Conservation (phyloP, 2,797 vertebrate genomes). For the Uromys caudimaculatus region DNA sequence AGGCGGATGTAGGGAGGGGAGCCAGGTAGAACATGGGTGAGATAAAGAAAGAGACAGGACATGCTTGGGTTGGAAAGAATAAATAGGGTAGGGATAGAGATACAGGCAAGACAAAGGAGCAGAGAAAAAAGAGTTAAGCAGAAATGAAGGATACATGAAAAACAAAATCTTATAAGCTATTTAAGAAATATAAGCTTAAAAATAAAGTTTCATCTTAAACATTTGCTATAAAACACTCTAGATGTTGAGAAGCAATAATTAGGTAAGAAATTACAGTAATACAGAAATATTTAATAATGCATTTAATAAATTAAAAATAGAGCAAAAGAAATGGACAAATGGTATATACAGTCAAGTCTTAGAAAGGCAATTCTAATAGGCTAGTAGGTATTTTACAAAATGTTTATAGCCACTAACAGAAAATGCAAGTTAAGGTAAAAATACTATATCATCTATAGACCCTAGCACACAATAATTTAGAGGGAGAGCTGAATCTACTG, state of each 20-base stretch:
- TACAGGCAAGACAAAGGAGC: not conserved
- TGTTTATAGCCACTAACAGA: not conserved
- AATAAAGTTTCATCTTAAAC: not conserved
- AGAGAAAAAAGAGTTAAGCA: not conserved
- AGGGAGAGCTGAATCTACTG: not conserved
- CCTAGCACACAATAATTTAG: not conserved
- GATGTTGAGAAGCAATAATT: not conserved
- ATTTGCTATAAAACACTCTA: not conserved
- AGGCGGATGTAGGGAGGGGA: not conserved
- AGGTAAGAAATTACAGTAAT: not conserved
- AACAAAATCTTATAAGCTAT: not conserved
- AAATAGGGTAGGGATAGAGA: not conserved
- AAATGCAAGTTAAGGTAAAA: conserved; percentile 53
- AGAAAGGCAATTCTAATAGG: not conserved
- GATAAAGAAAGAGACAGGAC: not conserved
- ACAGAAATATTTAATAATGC: not conserved
- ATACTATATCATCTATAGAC: not conserved
- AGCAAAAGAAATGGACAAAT: not conserved
- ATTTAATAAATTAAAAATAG: conserved; percentile 4
- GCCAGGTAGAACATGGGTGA: no score
- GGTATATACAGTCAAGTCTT: not conserved
- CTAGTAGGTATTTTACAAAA: not conserved
- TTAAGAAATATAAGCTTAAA: not conserved
- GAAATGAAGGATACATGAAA: not conserved
- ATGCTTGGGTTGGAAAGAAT: no score